phyloP scores from a whole-genome alignment of 2,113 vertebrate genomes.

The Agapornis roseicollis region DNA sequence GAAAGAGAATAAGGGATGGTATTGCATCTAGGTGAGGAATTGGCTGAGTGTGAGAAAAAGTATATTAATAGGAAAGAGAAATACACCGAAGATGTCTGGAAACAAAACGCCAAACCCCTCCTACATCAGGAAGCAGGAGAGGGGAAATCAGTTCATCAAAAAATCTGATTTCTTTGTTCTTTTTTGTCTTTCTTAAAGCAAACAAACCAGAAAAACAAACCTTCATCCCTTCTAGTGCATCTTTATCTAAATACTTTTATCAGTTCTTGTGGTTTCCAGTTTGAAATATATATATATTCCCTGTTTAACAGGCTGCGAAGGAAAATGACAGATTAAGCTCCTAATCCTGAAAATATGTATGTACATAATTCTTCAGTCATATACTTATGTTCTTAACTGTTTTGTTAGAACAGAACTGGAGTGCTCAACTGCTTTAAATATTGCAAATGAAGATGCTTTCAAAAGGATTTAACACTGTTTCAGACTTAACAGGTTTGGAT shows the following conservation, averaged over 20 bases:
- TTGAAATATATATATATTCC: not conserved
- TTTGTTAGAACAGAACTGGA: constrained; percentile 28
- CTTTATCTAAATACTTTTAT: not conserved
- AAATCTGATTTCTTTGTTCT: not conserved
- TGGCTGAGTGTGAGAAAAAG: not conserved
- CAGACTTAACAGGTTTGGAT: constrained; percentile 13
- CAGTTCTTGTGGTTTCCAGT: not conserved
- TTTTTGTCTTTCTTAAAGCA: not conserved
- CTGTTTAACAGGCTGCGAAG: not conserved
- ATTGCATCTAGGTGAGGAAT: not conserved
- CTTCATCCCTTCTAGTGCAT: not conserved
- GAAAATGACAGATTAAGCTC: constrained; percentile 34
- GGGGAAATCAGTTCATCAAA: not conserved
- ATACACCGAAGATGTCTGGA: not conserved
- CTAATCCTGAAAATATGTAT: constrained; percentile 28
- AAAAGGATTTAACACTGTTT: constrained; percentile 23
- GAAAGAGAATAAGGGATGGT: not conserved
- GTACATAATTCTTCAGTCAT: constrained; percentile 30
- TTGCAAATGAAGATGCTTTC: constrained; percentile 35
- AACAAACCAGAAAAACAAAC: not conserved
- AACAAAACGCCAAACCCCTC: not conserved
- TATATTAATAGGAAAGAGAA: not conserved
- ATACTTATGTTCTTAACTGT: constrained; percentile 49
- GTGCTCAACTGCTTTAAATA: constrained; percentile 17
- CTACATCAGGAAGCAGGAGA: not conserved